These are phyloP conservation scores for Gobionotothen gibberifrons DNA, from an alignment of 2,797 vertebrate species.

Conservation along the genomic window DNA sequence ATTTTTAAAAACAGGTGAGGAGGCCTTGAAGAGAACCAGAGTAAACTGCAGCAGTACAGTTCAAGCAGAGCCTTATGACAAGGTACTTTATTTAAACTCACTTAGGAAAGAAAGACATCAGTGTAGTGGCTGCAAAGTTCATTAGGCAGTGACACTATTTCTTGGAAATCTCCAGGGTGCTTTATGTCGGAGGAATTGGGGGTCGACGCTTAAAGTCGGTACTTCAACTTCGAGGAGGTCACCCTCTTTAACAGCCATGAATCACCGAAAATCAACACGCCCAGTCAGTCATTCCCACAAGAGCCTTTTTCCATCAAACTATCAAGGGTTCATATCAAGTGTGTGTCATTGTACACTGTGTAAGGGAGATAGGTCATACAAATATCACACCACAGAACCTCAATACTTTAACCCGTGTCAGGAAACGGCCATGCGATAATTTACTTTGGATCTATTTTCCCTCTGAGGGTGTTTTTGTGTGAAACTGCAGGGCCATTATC, in stretches of 20 bases:
- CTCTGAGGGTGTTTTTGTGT: constrained; percentile 8
- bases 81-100: constrained; percentile 60
- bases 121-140: constrained; percentile 69
- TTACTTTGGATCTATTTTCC: constrained; percentile 39
- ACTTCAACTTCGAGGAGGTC: constrained; percentile 55
- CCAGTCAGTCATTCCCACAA: constrained; percentile 42
- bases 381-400: constrained; percentile 39
- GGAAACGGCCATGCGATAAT: constrained; percentile 43
- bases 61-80: constrained; percentile 26
- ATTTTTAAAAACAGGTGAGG: constrained; percentile 43
- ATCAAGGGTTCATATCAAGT: constrained; percentile 57
- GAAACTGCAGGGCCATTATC: constrained; percentile 6
- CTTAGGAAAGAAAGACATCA: constrained; percentile 62
- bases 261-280: constrained; percentile 66
- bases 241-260: constrained; percentile 61
- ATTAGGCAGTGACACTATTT: constrained; percentile 66
- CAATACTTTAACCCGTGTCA: constrained; percentile 48
- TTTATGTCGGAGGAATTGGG: constrained; percentile 33
- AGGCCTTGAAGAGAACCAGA: constrained; percentile 27
- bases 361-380: constrained; percentile 65
- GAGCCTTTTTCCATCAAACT: constrained; percentile 58
- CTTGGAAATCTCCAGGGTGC: constrained; percentile 56
- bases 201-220: constrained; percentile 44
- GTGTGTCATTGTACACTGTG: constrained; percentile 43
- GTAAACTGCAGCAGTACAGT: constrained; percentile 15